Evolutionary conservation across 2,888 invertebrate species (phyloP), one percentile per base, ranked within the genome.

Genomic region (Tetropium fuscum): DNA sequence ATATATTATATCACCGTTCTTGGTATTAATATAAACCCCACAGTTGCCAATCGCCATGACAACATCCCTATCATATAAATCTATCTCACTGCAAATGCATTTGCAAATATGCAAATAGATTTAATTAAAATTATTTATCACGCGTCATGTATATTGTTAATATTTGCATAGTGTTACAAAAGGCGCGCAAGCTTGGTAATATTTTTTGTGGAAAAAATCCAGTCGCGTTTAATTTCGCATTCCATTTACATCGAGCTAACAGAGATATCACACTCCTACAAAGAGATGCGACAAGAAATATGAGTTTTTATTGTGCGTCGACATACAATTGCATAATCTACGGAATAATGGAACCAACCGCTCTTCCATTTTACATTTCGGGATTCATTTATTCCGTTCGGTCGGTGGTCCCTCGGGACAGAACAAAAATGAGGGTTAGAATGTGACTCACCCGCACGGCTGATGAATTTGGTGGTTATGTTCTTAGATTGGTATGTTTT

Each of bases 261-360:
- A 78, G 73, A 79, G 78, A 78, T 75, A 76, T 79, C 77, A 78
- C 73, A 72, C 74, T 69, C 71, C 74, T 68, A 75, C 76, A 77
- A 77, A 67, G 70, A 68, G 69, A 69, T 64, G 68, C 70, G 79
- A 80, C 79, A 76, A 74, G 77, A 80, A 78, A 76, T 75, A 80
- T 79, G 72, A 71, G 73, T 71, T 73, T 75, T 77, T 78, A 78
- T 81, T 80, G 80, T 80, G 71, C 72, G 78, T 74, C 74, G 78
- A 77, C 77, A 66, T 74, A 79, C 79, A 79, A 78, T 80, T 79
- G 79, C 78, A 80, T 79, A 80, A 80, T 80, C 78, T 77, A 74
- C 70, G 68, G 72, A 71, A 78, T 76, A 78, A 78, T 78, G 74
- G 78, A 71, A 70, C 66, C 74, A 70, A 70, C 66, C 74, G 70